Evolutionary conservation across 1,140 invertebrate genomes (phyloP).

Genomic region (Tetragonula clypearis): DNA sequence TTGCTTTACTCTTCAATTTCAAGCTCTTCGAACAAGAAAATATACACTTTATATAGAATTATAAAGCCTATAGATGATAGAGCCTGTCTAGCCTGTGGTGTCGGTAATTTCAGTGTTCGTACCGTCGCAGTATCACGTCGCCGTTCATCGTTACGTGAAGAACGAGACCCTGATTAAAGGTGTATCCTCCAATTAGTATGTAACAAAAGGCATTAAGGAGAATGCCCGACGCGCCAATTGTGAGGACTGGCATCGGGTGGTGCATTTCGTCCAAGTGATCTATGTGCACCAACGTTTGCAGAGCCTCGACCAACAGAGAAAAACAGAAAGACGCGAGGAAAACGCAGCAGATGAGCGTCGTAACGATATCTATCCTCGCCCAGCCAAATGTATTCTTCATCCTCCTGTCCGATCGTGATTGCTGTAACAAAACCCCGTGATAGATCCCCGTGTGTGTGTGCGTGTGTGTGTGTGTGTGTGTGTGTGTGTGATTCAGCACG

Average conservation of each 20-base stretch:
- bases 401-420: conserved; percentile 83
- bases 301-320: conserved; percentile 89
- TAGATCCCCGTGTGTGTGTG: no score
- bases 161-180: conserved; percentile 89
- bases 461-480: no score
- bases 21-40: not conserved
- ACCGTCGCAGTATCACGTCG: conserved; percentile 84
- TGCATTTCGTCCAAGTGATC: conserved; percentile 89
- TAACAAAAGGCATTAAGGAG: conserved; percentile 88
- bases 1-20: not conserved
- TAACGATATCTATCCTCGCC: conserved; percentile 93
- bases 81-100: no score
- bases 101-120: not conserved
- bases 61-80: no score
- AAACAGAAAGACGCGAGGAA: conserved; percentile 92
- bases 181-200: conserved; percentile 89
- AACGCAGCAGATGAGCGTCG: conserved; percentile 90
- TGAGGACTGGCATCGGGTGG: conserved; percentile 84
- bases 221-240: conserved; percentile 86
- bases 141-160: conserved; percentile 86
- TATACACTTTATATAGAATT: not conserved
- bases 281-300: conserved; percentile 91
- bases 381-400: conserved; percentile 95
- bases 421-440: conserved; percentile 67
- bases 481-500: no score